phyloP scores from a whole-genome alignment of 2,888 invertebrate genomes.

The Dasypogon diadema region DNA sequence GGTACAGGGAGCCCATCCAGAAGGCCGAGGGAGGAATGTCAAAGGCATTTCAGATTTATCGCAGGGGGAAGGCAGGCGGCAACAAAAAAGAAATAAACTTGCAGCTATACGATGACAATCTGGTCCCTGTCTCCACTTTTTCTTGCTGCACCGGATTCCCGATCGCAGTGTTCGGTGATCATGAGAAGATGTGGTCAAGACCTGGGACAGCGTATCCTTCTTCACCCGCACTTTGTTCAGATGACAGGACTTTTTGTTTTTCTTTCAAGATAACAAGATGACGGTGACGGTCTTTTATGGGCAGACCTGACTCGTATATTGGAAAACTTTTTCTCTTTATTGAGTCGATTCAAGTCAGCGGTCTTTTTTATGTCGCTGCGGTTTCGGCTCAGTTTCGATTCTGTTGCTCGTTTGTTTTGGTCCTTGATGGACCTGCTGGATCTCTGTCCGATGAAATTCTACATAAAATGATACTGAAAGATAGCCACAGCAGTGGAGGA shows the following conservation, averaged over 20 bases:
- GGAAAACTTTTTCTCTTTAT: conserved; percentile 27
- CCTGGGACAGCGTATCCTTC: conserved; percentile 43
- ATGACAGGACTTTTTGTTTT: conserved; percentile 46
- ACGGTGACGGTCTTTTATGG: conserved; percentile 46
- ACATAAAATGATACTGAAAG: conserved; percentile 47
- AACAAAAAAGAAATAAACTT: conserved; percentile 20
- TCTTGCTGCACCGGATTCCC: conserved; percentile 44
- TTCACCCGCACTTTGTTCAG: conserved; percentile 49
- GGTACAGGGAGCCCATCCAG: conserved; percentile 42
- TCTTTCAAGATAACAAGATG: conserved; percentile 36
- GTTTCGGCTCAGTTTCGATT: conserved; percentile 47
- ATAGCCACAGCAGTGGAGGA: conserved; percentile 30
- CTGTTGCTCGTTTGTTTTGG: conserved; percentile 42
- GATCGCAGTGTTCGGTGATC: conserved; percentile 16
- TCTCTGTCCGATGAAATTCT: conserved; percentile 38
- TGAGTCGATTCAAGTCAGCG: conserved; percentile 42
- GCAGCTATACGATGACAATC: conserved; percentile 43
- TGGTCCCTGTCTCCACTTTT: conserved; percentile 47
- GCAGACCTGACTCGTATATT: conserved; percentile 44
- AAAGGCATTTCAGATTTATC: conserved; percentile 43
- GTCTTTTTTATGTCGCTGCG: conserved; percentile 46
- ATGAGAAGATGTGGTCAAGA: conserved; percentile 47
- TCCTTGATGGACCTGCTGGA: conserved; percentile 18
- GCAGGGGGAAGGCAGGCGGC: conserved; percentile 43
- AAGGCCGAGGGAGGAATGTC: conserved; percentile 46